A percentile compares a stretch with the other conserved stretches of the same genome.
phyloP scores from a whole-genome alignment of 2,888 invertebrate species.

The Mesorhabditis belari region DNA sequence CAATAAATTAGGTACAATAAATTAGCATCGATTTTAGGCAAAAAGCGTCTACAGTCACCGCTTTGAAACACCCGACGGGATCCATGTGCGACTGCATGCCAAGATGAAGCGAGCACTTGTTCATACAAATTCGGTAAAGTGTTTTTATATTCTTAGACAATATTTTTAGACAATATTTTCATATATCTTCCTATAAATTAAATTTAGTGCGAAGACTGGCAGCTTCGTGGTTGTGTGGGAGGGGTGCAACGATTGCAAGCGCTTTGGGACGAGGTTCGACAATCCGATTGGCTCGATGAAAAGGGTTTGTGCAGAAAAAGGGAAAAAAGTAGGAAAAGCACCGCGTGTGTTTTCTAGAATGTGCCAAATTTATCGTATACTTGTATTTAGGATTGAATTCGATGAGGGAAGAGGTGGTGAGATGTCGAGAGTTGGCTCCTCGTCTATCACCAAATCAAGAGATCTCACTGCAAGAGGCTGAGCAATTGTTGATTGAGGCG shows the following conservation, averaged over 20 bases:
- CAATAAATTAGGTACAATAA: neutral
- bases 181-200: too few species aligned
- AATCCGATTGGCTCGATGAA: slow-evolving; percentile 13
- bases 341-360: too few species aligned
- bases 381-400: neutral
- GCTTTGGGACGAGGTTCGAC: slow-evolving; percentile 6
- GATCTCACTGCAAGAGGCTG: too few species aligned
- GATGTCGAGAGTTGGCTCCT: neutral
- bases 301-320: slow-evolving; percentile 12
- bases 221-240: neutral
- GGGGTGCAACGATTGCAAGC: neutral
- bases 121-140: slow-evolving; percentile 2
- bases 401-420: slow-evolving; percentile 1
- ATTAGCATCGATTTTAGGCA: neutral
- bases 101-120: neutral
- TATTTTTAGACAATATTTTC: too few species aligned
- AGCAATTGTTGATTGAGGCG: too few species aligned
- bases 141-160: too few species aligned
- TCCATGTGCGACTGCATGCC: neutral
- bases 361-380: neutral
- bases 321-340: too few species aligned
- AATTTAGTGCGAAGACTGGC: neutral
- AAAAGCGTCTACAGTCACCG: too few species aligned
- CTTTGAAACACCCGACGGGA: neutral
- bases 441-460: too few species aligned